Evolutionary conservation across 2,797 vertebrate genomes (phyloP), one percentile per base, ranked within the genome.

Genomic region (Psittacula echo): DNA sequence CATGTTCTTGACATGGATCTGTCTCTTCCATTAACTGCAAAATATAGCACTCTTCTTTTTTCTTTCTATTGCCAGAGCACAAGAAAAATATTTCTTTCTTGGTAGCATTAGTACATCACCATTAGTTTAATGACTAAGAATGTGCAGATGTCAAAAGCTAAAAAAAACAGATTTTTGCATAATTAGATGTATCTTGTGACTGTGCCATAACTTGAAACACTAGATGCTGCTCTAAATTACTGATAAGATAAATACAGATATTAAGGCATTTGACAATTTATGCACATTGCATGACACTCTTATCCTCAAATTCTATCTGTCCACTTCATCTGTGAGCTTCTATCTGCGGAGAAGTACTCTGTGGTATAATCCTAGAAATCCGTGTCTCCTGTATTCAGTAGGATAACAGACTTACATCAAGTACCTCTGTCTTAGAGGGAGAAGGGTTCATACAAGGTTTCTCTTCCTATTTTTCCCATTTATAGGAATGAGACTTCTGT

Each of bases 71-170:
- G 44, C 34, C 41, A 44, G 64, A 76, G 47, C 11, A 71, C 41
- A 62, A 72, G 47, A 72, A n/a, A 87, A 67, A 34, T 44, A 60
- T 42, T 73, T 90, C n/a, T 72, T 89, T 56, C 20, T 72, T 74
- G 76, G 85, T 92, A 85, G 84, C 90, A 95, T 90, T 93, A 95
- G 47, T 66, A 86, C 70, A 88, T 3, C 51, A 47, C 80, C 88
- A 96, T 95, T 86, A 96, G 71, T 54, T 85, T 95, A 95, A 93
- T 79, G 67, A 90, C 94, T 91, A 54, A 75, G 62, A 86, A 60
- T 5, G 13, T 41, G 67, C 74, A 88, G 58, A 90, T 87, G 67
- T 88, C 83, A 81, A 81, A 42, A 84, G 58, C 42, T 42, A 87
- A 83, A 93, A 87, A 94, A 75, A 37, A 0, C 54, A 82, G 72